Percentiles rank a stretch among this genome's conserved stretches.
Conservation (phyloP, 2,113 vertebrate species). For the Proterorhinus semilunaris region DNA sequence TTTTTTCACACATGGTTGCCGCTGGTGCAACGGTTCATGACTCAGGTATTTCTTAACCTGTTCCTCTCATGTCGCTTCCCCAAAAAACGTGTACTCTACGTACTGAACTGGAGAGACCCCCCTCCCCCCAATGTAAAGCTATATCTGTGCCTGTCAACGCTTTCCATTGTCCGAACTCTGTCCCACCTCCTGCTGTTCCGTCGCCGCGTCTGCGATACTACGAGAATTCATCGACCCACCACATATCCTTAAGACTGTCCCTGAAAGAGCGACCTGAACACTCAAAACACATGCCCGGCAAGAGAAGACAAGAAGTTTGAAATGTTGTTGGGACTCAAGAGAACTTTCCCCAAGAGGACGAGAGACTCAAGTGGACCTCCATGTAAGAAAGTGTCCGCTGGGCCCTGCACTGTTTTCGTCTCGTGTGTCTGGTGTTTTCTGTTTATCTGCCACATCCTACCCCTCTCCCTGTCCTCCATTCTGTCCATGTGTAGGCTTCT, state of each 20-base stretch:
- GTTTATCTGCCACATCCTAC: slow-evolving; percentile 46
- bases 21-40: slow-evolving; percentile 33
- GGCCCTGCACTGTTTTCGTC: slow-evolving; percentile 37
- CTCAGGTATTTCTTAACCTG: slow-evolving; percentile 60
- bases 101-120: slow-evolving; percentile 16
- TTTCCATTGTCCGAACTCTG: slow-evolving; percentile 12
- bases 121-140: slow-evolving; percentile 8
- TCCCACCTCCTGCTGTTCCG: slow-evolving; percentile 33
- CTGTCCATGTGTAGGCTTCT: slow-evolving; percentile 18
- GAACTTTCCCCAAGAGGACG: slow-evolving; percentile 62
- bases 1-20: slow-evolving; percentile 3
- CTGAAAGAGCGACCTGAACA: slow-evolving; percentile 26
- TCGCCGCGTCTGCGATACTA: not conserved
- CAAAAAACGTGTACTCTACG: slow-evolving; percentile 36
- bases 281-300: slow-evolving; percentile 34
- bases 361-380: slow-evolving; percentile 70
- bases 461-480: slow-evolving; percentile 34
- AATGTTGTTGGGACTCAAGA: slow-evolving; percentile 35
- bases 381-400: slow-evolving; percentile 75
- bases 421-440: slow-evolving; percentile 39
- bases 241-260: slow-evolving; percentile 12
- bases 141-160: slow-evolving; percentile 36
- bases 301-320: slow-evolving; percentile 43
- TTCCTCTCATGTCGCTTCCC: slow-evolving; percentile 37
- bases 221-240: slow-evolving; percentile 11